Base-by-base conservation (phyloP, 2,113 vertebrate species). In the Ammodytes dubius region DNA sequence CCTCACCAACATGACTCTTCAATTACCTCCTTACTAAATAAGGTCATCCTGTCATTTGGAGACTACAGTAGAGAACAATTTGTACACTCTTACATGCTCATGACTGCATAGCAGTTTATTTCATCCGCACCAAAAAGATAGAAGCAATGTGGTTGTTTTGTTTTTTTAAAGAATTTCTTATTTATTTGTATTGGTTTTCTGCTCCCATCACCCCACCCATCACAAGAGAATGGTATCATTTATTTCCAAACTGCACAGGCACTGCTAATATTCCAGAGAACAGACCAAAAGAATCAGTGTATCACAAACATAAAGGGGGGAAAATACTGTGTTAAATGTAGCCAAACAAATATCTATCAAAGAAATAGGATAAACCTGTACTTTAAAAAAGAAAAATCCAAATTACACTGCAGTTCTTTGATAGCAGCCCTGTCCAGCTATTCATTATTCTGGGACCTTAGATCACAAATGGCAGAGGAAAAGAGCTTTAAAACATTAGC, bases 401-500 rank as follows among this genome's bases (percentile, higher is more conserved):
- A 74, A 85, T 77, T 40, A 79, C 19, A 37, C 47, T 70, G 9
- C 42, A 52, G 50, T 45, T 64, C 79, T 84, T 73, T 79, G 74
- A 87, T 52, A 82, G 70, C 60, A 77, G 75, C 82, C 64, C 39
- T 77, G 79, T 87, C 70, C 83, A 63, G 54, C 58, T 45, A 58
- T 79, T 65, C 40, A 70, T 72, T 83, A 79, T 83, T 79, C 60
- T 74, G 83, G 81, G 87, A 87, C 70, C 59, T 69, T 60, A 61
- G 83, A 86, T 89, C 77, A 70, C 79, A 89, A 88, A 89, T 86
- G 87, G 86, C 63, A 75, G 74, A 82, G 72, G 59, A 71, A 88
- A 82, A 88, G 67, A 77, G 71, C 72, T 47, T 46, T 74, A 74
- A 78, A 78, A 79, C 85, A 87, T 88, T 84, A 85, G 76, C 67